Evolutionary conservation across 2,797 vertebrate species (phyloP), one percentile per base, ranked within the genome.

Genomic region (Miopithecus talapoin): DNA sequence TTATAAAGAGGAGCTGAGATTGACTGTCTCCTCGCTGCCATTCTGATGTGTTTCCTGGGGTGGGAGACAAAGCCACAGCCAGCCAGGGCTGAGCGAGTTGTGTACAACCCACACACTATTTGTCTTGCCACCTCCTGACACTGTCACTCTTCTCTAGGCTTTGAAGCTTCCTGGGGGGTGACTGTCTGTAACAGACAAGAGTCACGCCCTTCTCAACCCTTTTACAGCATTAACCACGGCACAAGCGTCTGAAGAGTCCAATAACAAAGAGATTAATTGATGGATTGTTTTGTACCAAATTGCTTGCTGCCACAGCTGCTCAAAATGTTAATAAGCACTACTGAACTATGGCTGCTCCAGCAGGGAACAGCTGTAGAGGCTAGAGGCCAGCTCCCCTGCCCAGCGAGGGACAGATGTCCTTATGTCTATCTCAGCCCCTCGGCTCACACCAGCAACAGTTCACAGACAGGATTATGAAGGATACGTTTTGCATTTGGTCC

Each of bases 191-290:
- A 70, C 10, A 9, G 33, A 59, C 74, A 84, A 59, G 86, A 94
- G 41, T 46, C 94, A 88, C 26, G 12, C 39, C 93, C 61, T 78
- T 81, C 70, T 57, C 59, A 61, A 8, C 10, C 41, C 84, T 89
- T 86, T 72, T 48, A 76, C 26, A 53, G 46, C 28, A 79, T 30
- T 22, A 91, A 72, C 48, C n/a, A 72, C 74, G 61, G 46, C 30
- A 74, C 22, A 39, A 61, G 89, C n/a, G 7, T 80, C 94, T 92
- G 46, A 95, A 94, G 90, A 26, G 33, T 76, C 85, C 76, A 91
- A 75, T 94, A 93, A 91, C 92, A 96, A 96, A 93, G 90, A 92
- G 85, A 96, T 98, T 88, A 92, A 97, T 30, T 85, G 78, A 91
- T 72, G 68, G 61, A 88, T 94, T 91, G 68, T 89, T 94, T 95